Conservation (phyloP, 2,113 vertebrate species). For the Chroicocephalus ridibundus region DNA sequence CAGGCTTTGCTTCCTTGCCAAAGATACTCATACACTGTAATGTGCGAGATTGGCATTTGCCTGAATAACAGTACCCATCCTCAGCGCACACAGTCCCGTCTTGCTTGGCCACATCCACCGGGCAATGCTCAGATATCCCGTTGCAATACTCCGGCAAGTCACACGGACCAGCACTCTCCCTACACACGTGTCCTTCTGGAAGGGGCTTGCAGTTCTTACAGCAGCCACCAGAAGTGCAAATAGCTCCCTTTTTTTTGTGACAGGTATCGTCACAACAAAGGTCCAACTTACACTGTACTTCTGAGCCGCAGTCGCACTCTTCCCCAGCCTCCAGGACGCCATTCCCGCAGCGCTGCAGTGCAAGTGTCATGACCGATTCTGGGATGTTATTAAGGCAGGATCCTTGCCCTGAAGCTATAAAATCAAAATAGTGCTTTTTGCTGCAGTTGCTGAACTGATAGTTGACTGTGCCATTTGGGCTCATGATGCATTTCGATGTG, state of each 20-base stretch:
- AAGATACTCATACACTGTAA: neutral
- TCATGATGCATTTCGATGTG: constrained; percentile 56
- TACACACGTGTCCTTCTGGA: neutral
- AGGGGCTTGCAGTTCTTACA: constrained; percentile 24
- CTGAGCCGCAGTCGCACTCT: constrained; percentile 43
- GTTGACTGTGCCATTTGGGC: neutral
- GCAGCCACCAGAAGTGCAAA: constrained; percentile 17
- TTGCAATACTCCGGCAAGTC: constrained; percentile 63
- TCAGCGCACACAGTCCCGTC: neutral
- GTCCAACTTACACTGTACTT: neutral
- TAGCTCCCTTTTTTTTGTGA: neutral
- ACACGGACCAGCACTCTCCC: neutral
- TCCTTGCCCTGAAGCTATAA: constrained; percentile 2
- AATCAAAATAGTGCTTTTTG: neutral
- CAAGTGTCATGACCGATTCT: neutral
- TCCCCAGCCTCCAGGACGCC: neutral
- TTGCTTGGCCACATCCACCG: neutral
- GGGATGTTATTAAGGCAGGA: constrained; percentile 44
- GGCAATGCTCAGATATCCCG: neutral
- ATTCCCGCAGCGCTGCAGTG: neutral
- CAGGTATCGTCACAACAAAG: constrained; percentile 19
- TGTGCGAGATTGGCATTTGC: neutral
- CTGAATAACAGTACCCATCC: neutral
- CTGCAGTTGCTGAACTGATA: constrained; percentile 66
- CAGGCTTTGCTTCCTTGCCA: neutral